These are phyloP conservation scores for Tapera naevia DNA, from an alignment of 2,797 vertebrate species.

Conservation along the genomic window DNA sequence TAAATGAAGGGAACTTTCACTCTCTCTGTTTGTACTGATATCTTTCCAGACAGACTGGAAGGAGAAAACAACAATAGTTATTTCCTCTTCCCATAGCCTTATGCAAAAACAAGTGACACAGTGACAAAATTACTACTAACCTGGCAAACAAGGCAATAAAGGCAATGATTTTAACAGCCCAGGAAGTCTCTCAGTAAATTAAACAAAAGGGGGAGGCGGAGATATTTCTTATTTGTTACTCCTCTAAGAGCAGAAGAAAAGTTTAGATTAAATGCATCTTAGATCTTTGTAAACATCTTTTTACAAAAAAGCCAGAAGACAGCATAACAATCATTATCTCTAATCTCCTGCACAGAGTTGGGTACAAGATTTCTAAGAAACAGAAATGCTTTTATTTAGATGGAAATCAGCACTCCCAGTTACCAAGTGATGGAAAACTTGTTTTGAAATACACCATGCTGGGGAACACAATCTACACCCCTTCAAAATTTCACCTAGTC, in stretches of 20 bases:
- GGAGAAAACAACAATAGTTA: not conserved
- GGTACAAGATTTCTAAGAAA: not conserved
- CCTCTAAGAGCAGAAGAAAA: not conserved
- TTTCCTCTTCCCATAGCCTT: not conserved
- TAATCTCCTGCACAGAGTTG: not conserved
- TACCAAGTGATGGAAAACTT: not conserved
- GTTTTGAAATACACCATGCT: not conserved
- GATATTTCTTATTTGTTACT: not conserved
- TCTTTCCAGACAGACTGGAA: not conserved
- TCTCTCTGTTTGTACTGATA: not conserved
- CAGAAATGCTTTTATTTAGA: not conserved
- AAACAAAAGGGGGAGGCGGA: no score
- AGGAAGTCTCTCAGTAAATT: not conserved
- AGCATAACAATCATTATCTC: not conserved
- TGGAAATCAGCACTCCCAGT: not conserved
- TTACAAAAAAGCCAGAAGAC: not conserved
- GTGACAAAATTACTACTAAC: not conserved
- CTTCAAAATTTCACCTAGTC: not conserved
- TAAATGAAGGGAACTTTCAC: not conserved
- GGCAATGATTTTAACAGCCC: not conserved
- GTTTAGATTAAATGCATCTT: not conserved
- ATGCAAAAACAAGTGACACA: not conserved
- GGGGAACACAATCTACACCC: not conserved
- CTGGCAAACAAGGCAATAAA: not conserved
- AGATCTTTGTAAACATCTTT: not conserved